Conservation (phyloP, 2,888 invertebrate species). For the Nemapogon koenigi region DNA sequence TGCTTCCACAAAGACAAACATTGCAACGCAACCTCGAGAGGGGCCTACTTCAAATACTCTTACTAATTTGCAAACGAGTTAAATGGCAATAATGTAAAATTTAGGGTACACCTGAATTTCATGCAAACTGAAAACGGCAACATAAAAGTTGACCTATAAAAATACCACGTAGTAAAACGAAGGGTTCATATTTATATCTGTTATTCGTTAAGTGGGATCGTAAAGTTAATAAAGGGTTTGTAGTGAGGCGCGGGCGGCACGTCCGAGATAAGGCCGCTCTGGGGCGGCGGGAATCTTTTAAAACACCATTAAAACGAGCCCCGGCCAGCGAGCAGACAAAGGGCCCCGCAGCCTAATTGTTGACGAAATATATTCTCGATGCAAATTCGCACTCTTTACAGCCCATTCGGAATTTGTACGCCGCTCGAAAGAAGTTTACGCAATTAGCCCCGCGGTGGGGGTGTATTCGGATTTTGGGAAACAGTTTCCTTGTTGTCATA, state of each 20-base stretch:
- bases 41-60: no score
- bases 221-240: constrained; percentile 62
- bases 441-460: constrained; percentile 43
- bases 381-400: constrained; percentile 61
- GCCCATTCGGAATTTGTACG: constrained; percentile 59
- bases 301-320: constrained; percentile 61
- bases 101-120: no score
- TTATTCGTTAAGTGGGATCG: constrained; percentile 55
- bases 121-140: no score
- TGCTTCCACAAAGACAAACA: no score
- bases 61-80: no score
- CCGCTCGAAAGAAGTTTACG: constrained; percentile 48
- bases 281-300: constrained; percentile 54
- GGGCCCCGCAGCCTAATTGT: constrained; percentile 53
- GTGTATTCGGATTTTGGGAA: constrained; percentile 28
- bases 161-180: constrained; percentile 38
- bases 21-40: no score
- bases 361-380: constrained; percentile 61
- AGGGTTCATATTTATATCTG: constrained; percentile 57
- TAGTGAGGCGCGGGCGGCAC: constrained; percentile 49
- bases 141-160: constrained; percentile 38
- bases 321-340: constrained; percentile 42
- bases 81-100: no score
- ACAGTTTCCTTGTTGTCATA: no score
- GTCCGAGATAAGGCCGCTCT: constrained; percentile 54